A percentile compares a stretch with the other conserved stretches of the same genome.
Evolutionary conservation across 2,888 invertebrate species (phyloP).

Genomic region (Lingula anatina): DNA sequence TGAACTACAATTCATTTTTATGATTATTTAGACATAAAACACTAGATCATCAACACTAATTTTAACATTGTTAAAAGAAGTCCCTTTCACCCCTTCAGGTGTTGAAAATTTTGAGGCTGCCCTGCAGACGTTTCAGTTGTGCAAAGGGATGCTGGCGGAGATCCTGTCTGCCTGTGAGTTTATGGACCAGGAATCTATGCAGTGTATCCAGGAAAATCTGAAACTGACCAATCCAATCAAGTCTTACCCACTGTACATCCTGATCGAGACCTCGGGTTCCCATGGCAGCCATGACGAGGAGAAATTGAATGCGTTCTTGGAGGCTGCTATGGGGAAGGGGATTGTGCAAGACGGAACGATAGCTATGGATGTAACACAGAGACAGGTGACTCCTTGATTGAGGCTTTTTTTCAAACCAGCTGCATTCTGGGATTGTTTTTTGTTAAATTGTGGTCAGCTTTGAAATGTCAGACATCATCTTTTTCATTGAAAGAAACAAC

Average conservation of each 20-base stretch:
- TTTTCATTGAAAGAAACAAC: too few species aligned
- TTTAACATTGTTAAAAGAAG: not conserved
- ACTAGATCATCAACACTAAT: too few species aligned
- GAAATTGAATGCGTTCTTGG: constrained; percentile 75
- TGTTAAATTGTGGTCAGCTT: too few species aligned
- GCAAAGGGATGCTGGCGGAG: constrained; percentile 75
- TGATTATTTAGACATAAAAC: not conserved
- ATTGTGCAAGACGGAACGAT: constrained; percentile 78
- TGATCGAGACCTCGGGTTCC: constrained; percentile 64
- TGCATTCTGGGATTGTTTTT: too few species aligned
- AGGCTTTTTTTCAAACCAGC: too few species aligned
- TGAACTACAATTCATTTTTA: not conserved
- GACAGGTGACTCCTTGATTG: constrained; percentile 63
- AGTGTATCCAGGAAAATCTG: constrained; percentile 62
- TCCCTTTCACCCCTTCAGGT: constrained; percentile 58
- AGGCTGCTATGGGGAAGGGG: constrained; percentile 66
- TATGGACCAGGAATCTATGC: constrained; percentile 74
- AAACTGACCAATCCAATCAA: constrained; percentile 56
- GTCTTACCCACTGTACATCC: constrained; percentile 41
- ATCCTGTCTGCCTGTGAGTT: constrained; percentile 94
- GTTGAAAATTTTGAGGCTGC: constrained; percentile 73
- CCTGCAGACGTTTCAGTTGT: constrained; percentile 68
- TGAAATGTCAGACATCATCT: too few species aligned
- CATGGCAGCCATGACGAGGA: constrained; percentile 78
- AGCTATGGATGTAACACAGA: constrained; percentile 76